Percentiles rank a stretch among this genome's conserved stretches.
Evolutionary conservation across 2,797 vertebrate genomes (phyloP).

Genomic region (Enteromius anoplus): DNA sequence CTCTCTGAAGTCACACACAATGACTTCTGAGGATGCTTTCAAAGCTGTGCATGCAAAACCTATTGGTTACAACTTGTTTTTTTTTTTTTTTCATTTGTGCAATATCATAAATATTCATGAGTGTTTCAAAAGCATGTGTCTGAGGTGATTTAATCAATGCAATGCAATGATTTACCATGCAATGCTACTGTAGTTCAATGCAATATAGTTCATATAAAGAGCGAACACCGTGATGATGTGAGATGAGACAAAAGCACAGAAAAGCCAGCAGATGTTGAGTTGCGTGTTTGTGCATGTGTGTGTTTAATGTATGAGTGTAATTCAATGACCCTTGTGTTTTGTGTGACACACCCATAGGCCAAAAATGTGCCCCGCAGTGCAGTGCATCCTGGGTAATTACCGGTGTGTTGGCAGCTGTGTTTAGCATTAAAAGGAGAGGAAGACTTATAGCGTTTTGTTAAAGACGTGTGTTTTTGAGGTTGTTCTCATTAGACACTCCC

Average conservation of each 20-base stretch:
- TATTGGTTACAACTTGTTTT: not conserved
- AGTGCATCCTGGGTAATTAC: conserved; percentile 55
- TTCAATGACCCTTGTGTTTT: conserved; percentile 26
- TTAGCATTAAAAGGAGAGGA: conserved; percentile 32
- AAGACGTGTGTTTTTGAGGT: not conserved
- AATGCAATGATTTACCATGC: not conserved
- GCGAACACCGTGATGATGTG: too few relatives aligned
- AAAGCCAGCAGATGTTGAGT: not conserved
- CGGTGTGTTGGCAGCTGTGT: conserved; percentile 30
- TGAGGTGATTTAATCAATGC: not conserved
- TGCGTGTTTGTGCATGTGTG: conserved; percentile 27
- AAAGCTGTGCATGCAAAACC: not conserved
- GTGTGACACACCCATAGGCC: conserved; percentile 34
- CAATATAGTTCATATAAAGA: not conserved
- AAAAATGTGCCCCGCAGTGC: conserved; percentile 26
- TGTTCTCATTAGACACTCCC: not conserved
- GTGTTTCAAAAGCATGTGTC: not conserved
- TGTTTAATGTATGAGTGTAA: conserved; percentile 21
- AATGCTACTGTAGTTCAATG: not conserved
- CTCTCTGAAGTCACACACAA: not conserved
- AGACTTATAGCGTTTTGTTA: conserved; percentile 17
- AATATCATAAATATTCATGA: not conserved
- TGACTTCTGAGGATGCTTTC: not conserved
- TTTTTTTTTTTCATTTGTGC: not conserved
- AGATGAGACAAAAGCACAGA: too few relatives aligned